Evolutionary conservation across 2,797 vertebrate genomes (phyloP).

Genomic region (Sebastes iracundus): DNA sequence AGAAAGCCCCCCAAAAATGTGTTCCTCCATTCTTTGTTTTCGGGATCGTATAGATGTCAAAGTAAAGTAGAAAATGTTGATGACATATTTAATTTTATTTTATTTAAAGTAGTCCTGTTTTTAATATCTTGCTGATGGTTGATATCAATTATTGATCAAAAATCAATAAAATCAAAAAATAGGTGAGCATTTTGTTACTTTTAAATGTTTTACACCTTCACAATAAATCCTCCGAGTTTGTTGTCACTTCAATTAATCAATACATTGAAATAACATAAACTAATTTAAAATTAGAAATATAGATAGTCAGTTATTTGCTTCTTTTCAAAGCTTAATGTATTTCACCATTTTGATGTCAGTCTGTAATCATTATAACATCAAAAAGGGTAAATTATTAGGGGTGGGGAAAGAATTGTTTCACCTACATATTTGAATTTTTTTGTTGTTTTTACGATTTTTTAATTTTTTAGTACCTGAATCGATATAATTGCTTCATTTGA

Average conservation of each 20-base stretch:
- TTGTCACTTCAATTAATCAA: neutral
- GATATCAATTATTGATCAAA: neutral
- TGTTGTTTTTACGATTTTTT: no score
- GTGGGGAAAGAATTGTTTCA: no score
- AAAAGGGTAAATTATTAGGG: no score
- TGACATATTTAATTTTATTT: neutral
- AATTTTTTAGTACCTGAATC: no score
- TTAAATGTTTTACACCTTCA: neutral
- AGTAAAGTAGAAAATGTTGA: neutral
- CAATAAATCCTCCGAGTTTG: neutral
- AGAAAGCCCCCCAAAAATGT: neutral
- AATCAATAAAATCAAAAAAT: neutral
- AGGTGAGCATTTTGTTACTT: neutral
- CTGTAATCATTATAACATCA: neutral
- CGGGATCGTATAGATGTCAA: neutral
- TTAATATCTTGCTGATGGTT: neutral
- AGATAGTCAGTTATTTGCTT: neutral
- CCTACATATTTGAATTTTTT: no score
- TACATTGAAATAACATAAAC: neutral
- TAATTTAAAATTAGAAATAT: neutral
- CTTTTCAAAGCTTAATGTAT: neutral
- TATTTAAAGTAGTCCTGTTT: neutral
- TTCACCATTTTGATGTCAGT: neutral
- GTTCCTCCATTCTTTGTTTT: neutral
- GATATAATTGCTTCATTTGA: no score